phyloP scores from a whole-genome alignment of 2,113 vertebrate genomes.

The Cinclus mexicanus region DNA sequence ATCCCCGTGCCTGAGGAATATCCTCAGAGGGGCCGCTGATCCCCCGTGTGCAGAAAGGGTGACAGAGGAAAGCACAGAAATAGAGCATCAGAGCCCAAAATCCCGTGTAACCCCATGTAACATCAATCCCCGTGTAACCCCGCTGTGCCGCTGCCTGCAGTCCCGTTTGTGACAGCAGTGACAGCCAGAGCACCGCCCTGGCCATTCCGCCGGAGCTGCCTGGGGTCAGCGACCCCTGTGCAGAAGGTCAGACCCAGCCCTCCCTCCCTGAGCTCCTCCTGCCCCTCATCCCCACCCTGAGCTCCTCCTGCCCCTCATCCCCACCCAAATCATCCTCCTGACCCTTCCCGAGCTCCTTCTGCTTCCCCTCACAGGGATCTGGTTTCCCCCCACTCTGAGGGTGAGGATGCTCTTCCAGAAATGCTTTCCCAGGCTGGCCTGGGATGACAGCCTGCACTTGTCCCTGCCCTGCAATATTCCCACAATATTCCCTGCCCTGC shows the following conservation, averaged over 20 bases:
- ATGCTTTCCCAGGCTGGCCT: neutral
- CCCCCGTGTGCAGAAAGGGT: too few relatives aligned
- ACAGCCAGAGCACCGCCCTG: neutral
- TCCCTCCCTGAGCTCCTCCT: too few relatives aligned
- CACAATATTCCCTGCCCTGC: neutral
- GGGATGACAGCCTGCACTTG: neutral
- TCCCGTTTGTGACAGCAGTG: too few relatives aligned
- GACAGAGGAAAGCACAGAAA: too few relatives aligned
- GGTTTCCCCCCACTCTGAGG: rapidly evolving
- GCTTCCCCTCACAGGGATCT: neutral
- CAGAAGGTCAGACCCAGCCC: neutral
- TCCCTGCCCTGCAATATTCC: neutral
- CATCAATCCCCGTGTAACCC: too few relatives aligned
- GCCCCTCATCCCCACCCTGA: too few relatives aligned
- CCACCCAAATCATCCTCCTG: neutral
- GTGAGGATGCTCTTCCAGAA: neutral
- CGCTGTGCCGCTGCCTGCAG: too few relatives aligned
- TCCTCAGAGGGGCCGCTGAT: too few relatives aligned
- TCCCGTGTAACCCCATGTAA: too few relatives aligned
- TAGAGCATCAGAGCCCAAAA: too few relatives aligned
- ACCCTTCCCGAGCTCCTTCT: neutral
- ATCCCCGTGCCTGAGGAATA: too few relatives aligned
- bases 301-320: neutral
- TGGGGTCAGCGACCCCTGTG: neutral
- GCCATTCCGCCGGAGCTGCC: too few relatives aligned